Percentiles rank a stretch among this genome's conserved stretches.
Evolutionary conservation across 2,888 invertebrate genomes (phyloP).

Genomic region (Campoletis raptor): DNA sequence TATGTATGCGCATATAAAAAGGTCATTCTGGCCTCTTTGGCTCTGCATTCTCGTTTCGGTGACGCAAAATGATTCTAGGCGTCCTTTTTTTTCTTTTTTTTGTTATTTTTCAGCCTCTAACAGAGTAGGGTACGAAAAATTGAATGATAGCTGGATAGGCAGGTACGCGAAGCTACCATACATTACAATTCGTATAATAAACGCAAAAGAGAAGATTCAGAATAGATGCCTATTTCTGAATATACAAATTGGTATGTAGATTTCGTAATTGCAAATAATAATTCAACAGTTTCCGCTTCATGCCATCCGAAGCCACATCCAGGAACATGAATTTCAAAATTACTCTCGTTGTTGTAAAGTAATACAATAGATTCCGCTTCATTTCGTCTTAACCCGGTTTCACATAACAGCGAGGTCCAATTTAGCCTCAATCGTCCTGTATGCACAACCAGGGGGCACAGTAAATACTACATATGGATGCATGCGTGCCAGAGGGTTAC

Average conservation of each 20-base stretch:
- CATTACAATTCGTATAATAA: neutral
- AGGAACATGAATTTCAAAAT: neutral
- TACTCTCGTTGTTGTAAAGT: constrained; percentile 5
- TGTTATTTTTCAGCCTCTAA: constrained; percentile 23
- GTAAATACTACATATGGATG: constrained; percentile 32
- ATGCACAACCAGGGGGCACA: neutral
- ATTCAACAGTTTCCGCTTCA: neutral
- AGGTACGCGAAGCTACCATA: neutral
- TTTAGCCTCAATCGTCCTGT: neutral
- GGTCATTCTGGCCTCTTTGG: constrained; percentile 51
- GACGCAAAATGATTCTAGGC: constrained; percentile 43
- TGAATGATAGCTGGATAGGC: neutral
- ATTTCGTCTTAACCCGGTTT: neutral
- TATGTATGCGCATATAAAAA: constrained; percentile 67
- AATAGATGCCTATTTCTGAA: neutral
- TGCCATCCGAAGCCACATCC: neutral
- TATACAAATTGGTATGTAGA: neutral
- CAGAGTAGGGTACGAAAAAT: constrained; percentile 1
- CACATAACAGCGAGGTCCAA: neutral
- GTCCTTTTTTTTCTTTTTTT: neutral
- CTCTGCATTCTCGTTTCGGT: constrained; percentile 18
- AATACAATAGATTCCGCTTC: neutral
- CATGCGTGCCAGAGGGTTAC: constrained; percentile 41
- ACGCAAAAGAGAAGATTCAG: constrained; percentile 1
- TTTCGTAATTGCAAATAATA: neutral